Evolutionary conservation across 2,888 invertebrate genomes (phyloP).

Genomic region (Drosophila gaucha): DNA sequence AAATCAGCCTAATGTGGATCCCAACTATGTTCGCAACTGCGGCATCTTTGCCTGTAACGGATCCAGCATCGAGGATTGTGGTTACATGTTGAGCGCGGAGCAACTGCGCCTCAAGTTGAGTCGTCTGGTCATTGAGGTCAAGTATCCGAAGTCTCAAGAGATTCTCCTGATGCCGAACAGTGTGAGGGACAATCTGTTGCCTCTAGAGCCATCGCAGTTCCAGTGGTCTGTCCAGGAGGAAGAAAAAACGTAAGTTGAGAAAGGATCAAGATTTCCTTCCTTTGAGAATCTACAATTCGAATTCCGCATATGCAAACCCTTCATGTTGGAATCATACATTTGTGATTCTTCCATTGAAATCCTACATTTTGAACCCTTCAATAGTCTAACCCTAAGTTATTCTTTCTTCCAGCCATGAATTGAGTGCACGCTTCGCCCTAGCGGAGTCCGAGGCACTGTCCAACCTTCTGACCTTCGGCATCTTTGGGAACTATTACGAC

Average conservation of each 20-base stretch:
- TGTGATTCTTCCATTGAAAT: no score
- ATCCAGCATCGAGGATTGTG: constrained; percentile 68
- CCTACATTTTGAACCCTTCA: no score
- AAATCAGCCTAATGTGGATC: constrained; percentile 80
- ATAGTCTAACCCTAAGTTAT: no score
- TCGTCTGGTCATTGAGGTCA: constrained; percentile 58
- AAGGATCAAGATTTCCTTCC: no score
- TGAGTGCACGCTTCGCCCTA: constrained; percentile 48
- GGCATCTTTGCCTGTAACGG: constrained; percentile 85
- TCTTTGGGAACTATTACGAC: constrained; percentile 80
- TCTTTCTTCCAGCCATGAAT: constrained; percentile 13
- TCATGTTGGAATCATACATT: background rate
- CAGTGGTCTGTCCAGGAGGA: constrained; percentile 55
- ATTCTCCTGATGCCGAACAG: constrained; percentile 75
- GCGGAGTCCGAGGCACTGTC: constrained; percentile 30
- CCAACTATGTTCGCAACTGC: constrained; percentile 85
- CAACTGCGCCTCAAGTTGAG: constrained; percentile 56
- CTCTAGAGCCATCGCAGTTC: constrained; percentile 71
- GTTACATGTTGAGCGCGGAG: constrained; percentile 37
- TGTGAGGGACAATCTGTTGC: constrained; percentile 66
- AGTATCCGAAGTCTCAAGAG: constrained; percentile 57
- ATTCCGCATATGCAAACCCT: no score
- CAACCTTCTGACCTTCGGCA: constrained; percentile 71
- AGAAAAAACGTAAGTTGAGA: constrained; percentile 23
- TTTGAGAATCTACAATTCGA: no score